Evolutionary conservation across 2,888 invertebrate species (phyloP), one percentile per base, ranked within the genome.

Genomic region (Linnaemya tessellans): DNA sequence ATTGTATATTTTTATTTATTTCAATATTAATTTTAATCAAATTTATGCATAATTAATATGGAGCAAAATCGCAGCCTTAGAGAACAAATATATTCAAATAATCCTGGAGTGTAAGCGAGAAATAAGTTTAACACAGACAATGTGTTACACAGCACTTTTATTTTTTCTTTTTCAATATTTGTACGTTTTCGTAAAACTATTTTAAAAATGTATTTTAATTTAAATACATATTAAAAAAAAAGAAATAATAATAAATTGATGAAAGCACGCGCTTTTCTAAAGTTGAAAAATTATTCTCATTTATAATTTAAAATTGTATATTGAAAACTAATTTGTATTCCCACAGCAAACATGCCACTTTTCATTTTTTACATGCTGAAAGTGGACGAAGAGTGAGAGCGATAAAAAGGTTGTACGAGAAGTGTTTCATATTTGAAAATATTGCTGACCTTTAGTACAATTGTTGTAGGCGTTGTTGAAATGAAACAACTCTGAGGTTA

Each of bases 11-110:
- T 20, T 60, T 60, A 22, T 18, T 46, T 46, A 8, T 25, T 75
- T 75, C 35, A 41, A 64, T 64, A 54, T 64, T 25, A 41, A 54
- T 64, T 75, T 51, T 41, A 75, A 75, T 64, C 41, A 64, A 38
- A 75, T 75, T 65, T 75, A 54, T 75, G 41, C 74, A 75, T 64
- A 64, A 64, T 54, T 75, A 54, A 75, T 64, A 25, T 13, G 13
- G 11, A n/a, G 11, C n/a, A 64, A 75, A 75, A 64, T 51, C 51
- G 41, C 15, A n/a, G 51, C 73, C 46, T 25, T 35, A 10, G 20
- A 41, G 20, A 22, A 49, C n/a, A 60, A 73, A 62, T 25, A 15
- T 20, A 74, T 41, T 64, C 51, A 25, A 22, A 64, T 22, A 64
- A 18, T 38, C 9, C 51, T 35, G 51, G 7, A 0, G 35, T 46